phyloP scores from a whole-genome alignment of 2,888 invertebrate species.

The Chrysomela aeneicollis region DNA sequence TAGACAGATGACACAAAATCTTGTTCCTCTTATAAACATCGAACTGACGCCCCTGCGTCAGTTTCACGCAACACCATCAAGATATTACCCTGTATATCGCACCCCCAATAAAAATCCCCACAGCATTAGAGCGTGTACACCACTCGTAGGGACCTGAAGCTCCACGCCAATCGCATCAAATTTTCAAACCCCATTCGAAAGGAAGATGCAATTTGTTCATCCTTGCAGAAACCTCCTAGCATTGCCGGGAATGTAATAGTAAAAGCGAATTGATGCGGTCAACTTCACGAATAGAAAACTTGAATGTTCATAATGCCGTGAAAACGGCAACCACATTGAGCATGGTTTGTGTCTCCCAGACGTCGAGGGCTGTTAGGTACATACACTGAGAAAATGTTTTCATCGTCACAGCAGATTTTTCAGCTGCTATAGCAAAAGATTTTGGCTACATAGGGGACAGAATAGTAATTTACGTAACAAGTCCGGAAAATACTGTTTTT shows the following conservation, averaged over 20 bases:
- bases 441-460: too few species aligned
- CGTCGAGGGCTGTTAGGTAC: too few species aligned
- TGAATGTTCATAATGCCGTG: slow-evolving; percentile 8
- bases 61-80: slow-evolving; percentile 16
- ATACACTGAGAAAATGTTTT: too few species aligned
- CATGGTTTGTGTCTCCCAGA: neutral
- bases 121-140: slow-evolving; percentile 25
- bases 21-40: too few species aligned
- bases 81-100: slow-evolving; percentile 30
- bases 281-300: slow-evolving; percentile 4
- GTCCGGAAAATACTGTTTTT: too few species aligned
- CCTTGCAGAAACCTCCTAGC: slow-evolving; percentile 24
- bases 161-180: slow-evolving; percentile 34
- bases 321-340: slow-evolving; percentile 1
- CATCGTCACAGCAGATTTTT: too few species aligned
- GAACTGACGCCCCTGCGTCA: neutral
- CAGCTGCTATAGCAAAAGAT: too few species aligned
- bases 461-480: too few species aligned
- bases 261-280: slow-evolving; percentile 11
- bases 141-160: slow-evolving; percentile 23
- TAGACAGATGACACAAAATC: too few species aligned
- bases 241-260: slow-evolving; percentile 20
- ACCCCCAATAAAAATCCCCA: slow-evolving; percentile 28
- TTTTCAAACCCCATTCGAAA: slow-evolving; percentile 36
- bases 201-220: slow-evolving; percentile 35